A percentile compares a stretch with the other conserved stretches of the same genome.
Conservation (phyloP, 2,797 vertebrate genomes). For the Sorex maritimensis region DNA sequence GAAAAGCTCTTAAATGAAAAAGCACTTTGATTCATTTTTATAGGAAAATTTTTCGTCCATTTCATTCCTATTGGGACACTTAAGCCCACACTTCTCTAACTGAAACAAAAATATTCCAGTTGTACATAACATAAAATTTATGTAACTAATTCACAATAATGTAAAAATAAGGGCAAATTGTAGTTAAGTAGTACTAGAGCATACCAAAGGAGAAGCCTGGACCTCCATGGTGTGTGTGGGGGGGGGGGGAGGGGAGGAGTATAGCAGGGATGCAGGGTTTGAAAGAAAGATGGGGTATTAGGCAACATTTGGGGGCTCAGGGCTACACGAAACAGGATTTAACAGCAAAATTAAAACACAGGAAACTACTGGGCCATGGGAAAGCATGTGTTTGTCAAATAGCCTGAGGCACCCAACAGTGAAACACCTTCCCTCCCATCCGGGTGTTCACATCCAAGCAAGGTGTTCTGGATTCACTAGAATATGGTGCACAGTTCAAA, state of each 20-base stretch:
- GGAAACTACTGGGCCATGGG: neutral
- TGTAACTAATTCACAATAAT: neutral
- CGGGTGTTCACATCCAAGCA: neutral
- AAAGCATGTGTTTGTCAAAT: rapidly evolving
- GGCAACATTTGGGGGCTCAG: neutral
- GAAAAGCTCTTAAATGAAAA: neutral
- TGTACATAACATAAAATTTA: neutral
- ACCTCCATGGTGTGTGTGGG: neutral
- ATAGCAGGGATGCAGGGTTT: neutral
- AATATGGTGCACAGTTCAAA: neutral
- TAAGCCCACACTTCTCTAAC: neutral
- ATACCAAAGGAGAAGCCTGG: neutral
- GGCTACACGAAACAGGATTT: neutral
- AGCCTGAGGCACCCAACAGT: neutral
- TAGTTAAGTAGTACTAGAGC: neutral
- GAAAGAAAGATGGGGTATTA: too few species aligned
- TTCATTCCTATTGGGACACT: neutral
- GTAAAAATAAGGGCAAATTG: neutral
- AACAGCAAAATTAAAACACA: neutral
- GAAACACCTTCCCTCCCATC: neutral
- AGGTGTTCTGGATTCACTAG: neutral
- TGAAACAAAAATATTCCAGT: slow-evolving; percentile 39
- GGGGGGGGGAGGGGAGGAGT: too few species aligned
- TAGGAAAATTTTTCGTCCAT: slow-evolving; percentile 19
- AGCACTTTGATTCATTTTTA: slow-evolving; percentile 6